Evolutionary conservation across 2,797 vertebrate genomes (phyloP).

Genomic region (Petrocephalus sullivani): DNA sequence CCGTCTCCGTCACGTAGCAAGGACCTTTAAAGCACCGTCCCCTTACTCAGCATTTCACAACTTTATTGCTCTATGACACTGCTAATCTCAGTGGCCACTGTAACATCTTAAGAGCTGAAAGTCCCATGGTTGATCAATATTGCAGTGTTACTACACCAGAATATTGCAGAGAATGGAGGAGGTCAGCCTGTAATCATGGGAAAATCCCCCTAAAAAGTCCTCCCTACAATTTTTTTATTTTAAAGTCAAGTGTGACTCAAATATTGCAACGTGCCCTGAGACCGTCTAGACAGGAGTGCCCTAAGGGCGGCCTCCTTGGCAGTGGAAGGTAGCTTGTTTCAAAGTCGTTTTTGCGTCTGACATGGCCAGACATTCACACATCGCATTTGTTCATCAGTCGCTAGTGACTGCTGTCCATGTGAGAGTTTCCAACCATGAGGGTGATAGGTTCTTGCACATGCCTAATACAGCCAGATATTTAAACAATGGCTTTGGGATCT

Average conservation of each 20-base stretch:
- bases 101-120: background rate
- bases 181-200: background rate
- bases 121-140: background rate
- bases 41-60: background rate
- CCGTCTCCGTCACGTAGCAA: background rate
- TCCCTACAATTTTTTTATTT: background rate
- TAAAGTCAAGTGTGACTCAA: background rate
- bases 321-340: background rate
- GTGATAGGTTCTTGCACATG: background rate
- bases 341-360: background rate
- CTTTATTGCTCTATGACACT: background rate
- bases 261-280: background rate
- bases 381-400: background rate
- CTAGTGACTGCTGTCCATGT: background rate
- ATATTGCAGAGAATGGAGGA: background rate
- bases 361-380: background rate
- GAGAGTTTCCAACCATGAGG: background rate
- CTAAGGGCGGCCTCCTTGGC: background rate
- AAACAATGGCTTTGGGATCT: background rate
- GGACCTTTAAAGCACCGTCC: background rate
- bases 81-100: slow-evolving; percentile 8
- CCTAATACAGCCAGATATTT: background rate
- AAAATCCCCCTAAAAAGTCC: background rate
- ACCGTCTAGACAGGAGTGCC: background rate
- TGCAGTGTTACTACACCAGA: background rate